Base-by-base conservation (phyloP, 2,888 invertebrate species). In the Sceliomorpha sp. region DNA sequence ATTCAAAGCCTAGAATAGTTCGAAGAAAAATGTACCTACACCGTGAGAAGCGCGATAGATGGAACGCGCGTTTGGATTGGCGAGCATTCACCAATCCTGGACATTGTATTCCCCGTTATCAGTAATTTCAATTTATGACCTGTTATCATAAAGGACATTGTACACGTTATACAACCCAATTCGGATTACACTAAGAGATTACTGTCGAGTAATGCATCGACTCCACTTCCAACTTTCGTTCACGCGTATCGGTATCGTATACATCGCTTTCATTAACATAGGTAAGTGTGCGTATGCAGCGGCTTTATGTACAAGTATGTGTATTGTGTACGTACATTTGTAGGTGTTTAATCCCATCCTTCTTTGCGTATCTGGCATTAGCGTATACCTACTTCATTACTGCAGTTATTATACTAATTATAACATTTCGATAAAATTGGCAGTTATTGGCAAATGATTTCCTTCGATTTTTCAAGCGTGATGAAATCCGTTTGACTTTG, bases 181-280 rank as follows among this genome's bases (percentile, higher is more conserved):
- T 77, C 76, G 78, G 79, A 79, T 79, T 78, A 80, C 77, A 51
- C 68, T 75, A 75, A 76, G 78, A 81, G 82, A 84, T 83, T 81
- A 82, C 29, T 14, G 24, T 37, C 44, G 15, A 50, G 48, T 69
- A 70, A 74, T 64, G 63, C 70, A 72, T 64, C 34, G 50, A 34
- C 56, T 66, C 36, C 55, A 59, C 40, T 48, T 59, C 51, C 55
- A 39, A 63, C 67, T 70, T 56, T 58, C 34, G 51, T 66, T 45
- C 5, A 6, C 10, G 1, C 10, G 3, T 31, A 31, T 27, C 27
- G 8, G 27, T n/a, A 27, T 27, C n/a, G 27, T 6, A 3, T 27
- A 27, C n/a, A 27, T 2, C 27, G 27, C 8, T 27, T 27, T n/a
- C 27, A 27, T 27, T 27, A 27, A 8, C n/a, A n/a, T 27, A 8